These are phyloP conservation scores for Perca flavescens DNA, from an alignment of 2,113 vertebrate genomes.

Conservation along the genomic window DNA sequence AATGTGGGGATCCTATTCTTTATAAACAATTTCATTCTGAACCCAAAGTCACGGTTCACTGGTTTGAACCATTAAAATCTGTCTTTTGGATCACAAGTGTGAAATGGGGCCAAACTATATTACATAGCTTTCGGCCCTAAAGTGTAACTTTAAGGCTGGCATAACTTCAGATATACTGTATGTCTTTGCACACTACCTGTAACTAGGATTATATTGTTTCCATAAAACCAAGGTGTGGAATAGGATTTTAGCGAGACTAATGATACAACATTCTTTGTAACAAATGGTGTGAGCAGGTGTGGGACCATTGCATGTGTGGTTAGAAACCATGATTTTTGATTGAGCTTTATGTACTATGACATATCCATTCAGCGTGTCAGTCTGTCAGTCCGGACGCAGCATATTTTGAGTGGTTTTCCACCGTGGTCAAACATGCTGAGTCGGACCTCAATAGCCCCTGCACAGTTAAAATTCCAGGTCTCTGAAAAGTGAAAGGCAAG, in stretches of 20 bases:
- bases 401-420: conserved; percentile 60
- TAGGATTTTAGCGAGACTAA: conserved; percentile 64
- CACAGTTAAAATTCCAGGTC: conserved; percentile 78
- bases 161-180: conserved; percentile 53
- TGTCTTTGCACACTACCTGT: conserved; percentile 45
- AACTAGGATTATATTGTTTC: conserved; percentile 70
- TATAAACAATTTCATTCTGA: conserved; percentile 22
- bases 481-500: conserved; percentile 69
- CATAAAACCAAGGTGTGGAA: conserved; percentile 70
- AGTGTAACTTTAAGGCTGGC: conserved; percentile 50
- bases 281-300: conserved; percentile 69
- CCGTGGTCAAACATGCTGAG: conserved; percentile 68
- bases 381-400: conserved; percentile 47
- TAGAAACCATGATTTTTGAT: conserved; percentile 50
- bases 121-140: conserved; percentile 34
- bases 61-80: conserved; percentile 47
- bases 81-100: conserved; percentile 35
- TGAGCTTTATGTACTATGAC: conserved; percentile 54
- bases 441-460: conserved; percentile 57
- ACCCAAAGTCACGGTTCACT: conserved; percentile 28
- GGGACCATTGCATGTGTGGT: conserved; percentile 41
- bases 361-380: conserved; percentile 42
- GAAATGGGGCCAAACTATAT: conserved; percentile 47
- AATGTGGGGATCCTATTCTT: conserved; percentile 10
- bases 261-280: conserved; percentile 47